Evolutionary conservation across 1,140 invertebrate species (phyloP).

Genomic region (Melanaphis sacchari): DNA sequence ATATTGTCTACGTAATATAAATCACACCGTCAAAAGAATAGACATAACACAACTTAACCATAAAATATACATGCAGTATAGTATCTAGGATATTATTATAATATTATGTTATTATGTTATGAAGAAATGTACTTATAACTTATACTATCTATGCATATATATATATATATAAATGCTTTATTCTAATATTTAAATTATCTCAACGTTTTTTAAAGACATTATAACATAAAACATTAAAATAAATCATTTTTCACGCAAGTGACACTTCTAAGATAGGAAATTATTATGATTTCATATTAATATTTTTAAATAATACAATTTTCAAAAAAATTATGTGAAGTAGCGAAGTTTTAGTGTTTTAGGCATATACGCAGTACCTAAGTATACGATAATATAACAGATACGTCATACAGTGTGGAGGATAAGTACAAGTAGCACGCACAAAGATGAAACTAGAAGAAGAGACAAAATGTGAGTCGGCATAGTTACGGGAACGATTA

Average conservation of each 20-base stretch:
- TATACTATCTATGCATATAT: too few relatives aligned
- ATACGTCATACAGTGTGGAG: neutral
- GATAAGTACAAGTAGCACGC: neutral
- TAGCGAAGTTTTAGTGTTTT: neutral
- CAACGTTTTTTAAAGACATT: neutral
- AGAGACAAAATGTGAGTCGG: neutral
- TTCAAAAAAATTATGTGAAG: neutral
- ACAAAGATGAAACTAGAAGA: neutral
- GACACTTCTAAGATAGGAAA: too few relatives aligned
- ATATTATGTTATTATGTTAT: neutral
- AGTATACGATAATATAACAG: neutral
- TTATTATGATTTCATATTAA: neutral
- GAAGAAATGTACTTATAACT: too few relatives aligned
- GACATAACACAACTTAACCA: neutral
- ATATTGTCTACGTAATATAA: neutral
- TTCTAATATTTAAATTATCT: neutral
- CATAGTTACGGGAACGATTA: neutral
- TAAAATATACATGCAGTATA: neutral
- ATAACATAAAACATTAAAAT: neutral
- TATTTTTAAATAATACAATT: neutral
- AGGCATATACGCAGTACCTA: neutral
- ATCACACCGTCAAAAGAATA: neutral
- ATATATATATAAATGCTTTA: too few relatives aligned
- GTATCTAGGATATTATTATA: neutral
- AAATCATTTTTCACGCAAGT: neutral